phyloP scores from a whole-genome alignment of 2,113 vertebrate genomes.

The Syrrhaptes paradoxus region DNA sequence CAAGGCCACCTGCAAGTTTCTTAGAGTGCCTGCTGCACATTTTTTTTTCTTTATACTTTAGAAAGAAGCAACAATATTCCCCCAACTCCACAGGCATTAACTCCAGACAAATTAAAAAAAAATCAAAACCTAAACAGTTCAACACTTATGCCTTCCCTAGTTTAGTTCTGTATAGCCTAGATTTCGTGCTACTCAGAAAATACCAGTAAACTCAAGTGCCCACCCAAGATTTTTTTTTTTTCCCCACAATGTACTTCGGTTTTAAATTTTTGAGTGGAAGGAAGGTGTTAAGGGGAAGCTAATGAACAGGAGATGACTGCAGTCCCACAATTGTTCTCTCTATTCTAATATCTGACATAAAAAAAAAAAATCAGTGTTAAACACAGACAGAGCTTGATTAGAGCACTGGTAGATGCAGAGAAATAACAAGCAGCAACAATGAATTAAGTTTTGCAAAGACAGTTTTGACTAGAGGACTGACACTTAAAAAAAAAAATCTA shows the following conservation, averaged over 20 bases:
- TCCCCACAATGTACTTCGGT: background rate
- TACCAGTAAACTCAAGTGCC: background rate
- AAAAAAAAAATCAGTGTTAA: background rate
- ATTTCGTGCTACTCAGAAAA: background rate
- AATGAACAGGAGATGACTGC: background rate
- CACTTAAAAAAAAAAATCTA: background rate
- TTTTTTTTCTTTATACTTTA: background rate
- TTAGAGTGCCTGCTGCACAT: background rate
- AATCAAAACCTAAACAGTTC: background rate
- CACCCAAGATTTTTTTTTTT: background rate
- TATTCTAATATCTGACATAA: background rate
- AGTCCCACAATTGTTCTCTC: background rate
- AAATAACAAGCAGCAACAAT: slow-evolving; percentile 12
- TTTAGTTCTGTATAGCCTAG: background rate
- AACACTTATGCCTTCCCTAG: background rate
- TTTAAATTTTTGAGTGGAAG: background rate
- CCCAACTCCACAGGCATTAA: background rate
- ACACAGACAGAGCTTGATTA: background rate
- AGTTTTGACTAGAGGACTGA: background rate
- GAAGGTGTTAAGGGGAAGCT: background rate
- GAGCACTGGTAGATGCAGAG: background rate
- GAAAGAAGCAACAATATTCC: background rate
- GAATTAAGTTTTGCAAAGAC: background rate
- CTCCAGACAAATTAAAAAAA: background rate
- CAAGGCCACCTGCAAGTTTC: background rate